phyloP scores from a whole-genome alignment of 1,140 invertebrate species.

The Pseudomyrmex cubaensis region DNA sequence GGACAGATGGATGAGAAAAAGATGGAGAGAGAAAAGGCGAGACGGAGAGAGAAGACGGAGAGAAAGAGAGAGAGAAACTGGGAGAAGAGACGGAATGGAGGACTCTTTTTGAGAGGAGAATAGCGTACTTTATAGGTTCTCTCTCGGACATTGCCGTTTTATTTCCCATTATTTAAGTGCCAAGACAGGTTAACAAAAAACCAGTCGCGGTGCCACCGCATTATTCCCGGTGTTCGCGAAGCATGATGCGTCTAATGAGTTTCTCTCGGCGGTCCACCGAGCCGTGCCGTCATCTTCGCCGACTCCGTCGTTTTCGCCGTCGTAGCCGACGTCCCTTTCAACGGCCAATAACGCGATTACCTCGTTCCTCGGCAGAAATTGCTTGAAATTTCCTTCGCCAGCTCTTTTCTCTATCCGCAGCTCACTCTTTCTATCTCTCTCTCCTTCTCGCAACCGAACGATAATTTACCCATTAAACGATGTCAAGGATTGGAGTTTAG shows the following conservation, averaged over 20 bases:
- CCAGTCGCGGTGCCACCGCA: conserved; percentile 57
- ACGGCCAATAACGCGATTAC: conserved; percentile 60
- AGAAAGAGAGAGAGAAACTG: neutral
- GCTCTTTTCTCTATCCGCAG: conserved; percentile 17
- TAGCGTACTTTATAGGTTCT: conserved; percentile 67
- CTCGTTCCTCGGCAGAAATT: conserved; percentile 48
- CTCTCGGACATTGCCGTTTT: conserved; percentile 69
- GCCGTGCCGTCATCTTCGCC: conserved; percentile 50
- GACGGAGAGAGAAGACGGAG: neutral
- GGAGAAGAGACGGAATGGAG: conserved; percentile 11
- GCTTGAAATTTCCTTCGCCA: conserved; percentile 50
- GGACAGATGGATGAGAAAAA: neutral
- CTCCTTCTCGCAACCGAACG: conserved; percentile 30
- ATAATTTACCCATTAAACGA: conserved; percentile 49
- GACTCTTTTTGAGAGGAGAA: conserved; percentile 37
- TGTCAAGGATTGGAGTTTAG: conserved; percentile 21
- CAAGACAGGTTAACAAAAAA: conserved; percentile 71
- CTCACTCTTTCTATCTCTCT: too few relatives aligned
- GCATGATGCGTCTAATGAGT: conserved; percentile 62
- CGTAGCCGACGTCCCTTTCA: conserved; percentile 52
- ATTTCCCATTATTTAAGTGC: conserved; percentile 72
- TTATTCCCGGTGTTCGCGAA: conserved; percentile 65
- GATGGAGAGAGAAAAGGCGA: neutral
- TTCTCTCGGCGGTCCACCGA: conserved; percentile 55
- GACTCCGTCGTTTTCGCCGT: conserved; percentile 32